Percentiles rank a stretch among this genome's conserved stretches.
Conservation (phyloP, 30 jellyfish, hydroid and myxozoan species). For the Phacellophora camtschatica region DNA sequence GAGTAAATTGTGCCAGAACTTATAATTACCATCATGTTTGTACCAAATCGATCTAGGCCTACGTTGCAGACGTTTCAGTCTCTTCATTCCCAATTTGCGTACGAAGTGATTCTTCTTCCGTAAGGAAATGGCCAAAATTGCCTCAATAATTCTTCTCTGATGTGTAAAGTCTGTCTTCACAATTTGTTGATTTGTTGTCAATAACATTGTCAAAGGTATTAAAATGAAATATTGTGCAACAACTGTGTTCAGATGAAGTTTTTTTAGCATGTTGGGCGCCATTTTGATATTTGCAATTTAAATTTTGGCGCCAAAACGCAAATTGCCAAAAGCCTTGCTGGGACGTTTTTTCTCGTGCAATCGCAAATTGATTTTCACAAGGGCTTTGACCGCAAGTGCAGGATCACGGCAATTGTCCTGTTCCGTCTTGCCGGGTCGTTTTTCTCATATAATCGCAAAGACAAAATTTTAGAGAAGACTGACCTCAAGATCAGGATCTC, state of each 20-base stretch:
- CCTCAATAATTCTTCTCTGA: too few species aligned
- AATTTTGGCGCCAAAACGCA: neutral
- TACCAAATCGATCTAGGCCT: neutral
- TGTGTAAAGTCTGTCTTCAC: too few species aligned
- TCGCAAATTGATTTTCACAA: neutral
- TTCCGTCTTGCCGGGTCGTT: too few species aligned
- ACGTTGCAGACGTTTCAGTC: neutral
- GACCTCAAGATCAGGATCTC: too few species aligned
- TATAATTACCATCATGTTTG: neutral
- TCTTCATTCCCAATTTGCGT: neutral
- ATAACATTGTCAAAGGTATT: too few species aligned
- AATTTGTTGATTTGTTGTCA: too few species aligned
- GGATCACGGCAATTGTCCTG: too few species aligned
- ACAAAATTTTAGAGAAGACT: too few species aligned
- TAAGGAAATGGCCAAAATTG: neutral
- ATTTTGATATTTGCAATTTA: neutral
- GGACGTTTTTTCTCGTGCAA: neutral
- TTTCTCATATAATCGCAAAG: too few species aligned
- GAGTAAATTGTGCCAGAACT: neutral
- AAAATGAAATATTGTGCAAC: too few species aligned
- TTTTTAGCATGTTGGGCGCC: neutral
- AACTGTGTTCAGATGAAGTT: too few species aligned
- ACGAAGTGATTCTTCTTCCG: neutral
- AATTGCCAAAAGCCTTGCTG: neutral
- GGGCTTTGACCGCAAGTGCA: neutral